Conservation (phyloP, 2,888 invertebrate genomes). For the Pelosia muscerda region DNA sequence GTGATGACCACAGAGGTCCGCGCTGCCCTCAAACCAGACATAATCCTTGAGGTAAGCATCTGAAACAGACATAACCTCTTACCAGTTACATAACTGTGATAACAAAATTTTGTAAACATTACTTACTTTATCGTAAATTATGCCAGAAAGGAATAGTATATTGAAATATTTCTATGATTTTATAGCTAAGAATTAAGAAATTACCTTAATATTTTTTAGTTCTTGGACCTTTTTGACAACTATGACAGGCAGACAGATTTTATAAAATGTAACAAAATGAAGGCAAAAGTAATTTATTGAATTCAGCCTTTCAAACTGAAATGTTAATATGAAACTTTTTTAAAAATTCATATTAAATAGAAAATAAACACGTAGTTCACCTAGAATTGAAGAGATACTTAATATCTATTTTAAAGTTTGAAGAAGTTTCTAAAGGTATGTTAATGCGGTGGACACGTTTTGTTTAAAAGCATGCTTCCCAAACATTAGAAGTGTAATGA, state of each 20-base stretch:
- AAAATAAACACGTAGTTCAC: too few relatives aligned
- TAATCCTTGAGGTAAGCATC: slow-evolving; percentile 85
- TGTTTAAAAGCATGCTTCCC: not conserved
- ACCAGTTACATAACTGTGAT: slow-evolving; percentile 68
- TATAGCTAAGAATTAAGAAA: slow-evolving; percentile 30
- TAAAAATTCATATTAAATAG: too few relatives aligned
- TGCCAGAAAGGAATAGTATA: not conserved
- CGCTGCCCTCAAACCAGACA: slow-evolving; percentile 83
- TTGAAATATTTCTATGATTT: slow-evolving; percentile 5
- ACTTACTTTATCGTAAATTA: slow-evolving; percentile 14
- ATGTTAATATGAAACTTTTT: not conserved
- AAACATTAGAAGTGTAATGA: too few relatives aligned
- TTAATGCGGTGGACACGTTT: not conserved
- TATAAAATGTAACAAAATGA: not conserved
- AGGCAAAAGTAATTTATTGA: not conserved
- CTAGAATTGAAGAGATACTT: too few relatives aligned
- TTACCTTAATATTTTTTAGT: slow-evolving; percentile 59
- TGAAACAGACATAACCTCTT: slow-evolving; percentile 80
- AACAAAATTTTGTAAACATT: slow-evolving; percentile 33
- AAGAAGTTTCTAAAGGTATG: not conserved
- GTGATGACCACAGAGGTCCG: slow-evolving; percentile 84
- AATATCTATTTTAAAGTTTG: too few relatives aligned
- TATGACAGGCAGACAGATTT: slow-evolving; percentile 47
- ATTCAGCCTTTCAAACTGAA: not conserved
- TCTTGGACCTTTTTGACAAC: slow-evolving; percentile 57